phyloP scores from a whole-genome alignment of 2,888 invertebrate genomes.

The Tuta absoluta region DNA sequence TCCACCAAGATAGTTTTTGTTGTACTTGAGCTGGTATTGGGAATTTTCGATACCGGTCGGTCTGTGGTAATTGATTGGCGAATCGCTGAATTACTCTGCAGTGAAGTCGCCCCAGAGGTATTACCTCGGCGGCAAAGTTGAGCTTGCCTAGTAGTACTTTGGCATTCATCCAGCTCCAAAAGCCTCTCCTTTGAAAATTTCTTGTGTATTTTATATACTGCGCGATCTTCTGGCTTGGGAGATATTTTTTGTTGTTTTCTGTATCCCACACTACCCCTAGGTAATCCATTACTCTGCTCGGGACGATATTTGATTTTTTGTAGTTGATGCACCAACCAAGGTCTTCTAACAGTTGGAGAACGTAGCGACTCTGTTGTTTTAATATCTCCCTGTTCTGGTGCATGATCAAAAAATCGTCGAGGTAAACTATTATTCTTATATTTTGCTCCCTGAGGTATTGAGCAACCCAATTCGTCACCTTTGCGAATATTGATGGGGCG shows the following conservation, averaged over 20 bases:
- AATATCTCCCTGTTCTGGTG: too few relatives aligned
- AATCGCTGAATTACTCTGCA: neutral
- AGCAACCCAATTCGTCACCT: conserved; percentile 7
- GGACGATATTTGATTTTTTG: too few relatives aligned
- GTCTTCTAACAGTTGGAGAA: too few relatives aligned
- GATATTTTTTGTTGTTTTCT: neutral
- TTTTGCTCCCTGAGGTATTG: neutral
- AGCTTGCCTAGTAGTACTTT: neutral
- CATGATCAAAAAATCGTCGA: conserved; percentile 1
- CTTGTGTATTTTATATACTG: neutral
- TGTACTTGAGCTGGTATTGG: neutral
- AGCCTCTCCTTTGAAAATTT: neutral
- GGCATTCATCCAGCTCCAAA: conserved; percentile 8
- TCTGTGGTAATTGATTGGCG: neutral
- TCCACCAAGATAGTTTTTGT: conserved; percentile 1
- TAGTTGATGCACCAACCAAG: too few relatives aligned
- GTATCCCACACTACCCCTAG: neutral
- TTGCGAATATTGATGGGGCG: conserved; percentile 12
- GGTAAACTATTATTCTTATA: neutral
- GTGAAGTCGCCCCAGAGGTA: neutral
- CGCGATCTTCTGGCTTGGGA: neutral
- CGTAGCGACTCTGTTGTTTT: too few relatives aligned
- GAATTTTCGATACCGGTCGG: neutral
- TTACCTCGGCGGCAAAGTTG: conserved; percentile 4
- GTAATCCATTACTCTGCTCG: neutral